Evolutionary conservation across 2,888 invertebrate species (phyloP).

Genomic region (Adelognathus sp.): DNA sequence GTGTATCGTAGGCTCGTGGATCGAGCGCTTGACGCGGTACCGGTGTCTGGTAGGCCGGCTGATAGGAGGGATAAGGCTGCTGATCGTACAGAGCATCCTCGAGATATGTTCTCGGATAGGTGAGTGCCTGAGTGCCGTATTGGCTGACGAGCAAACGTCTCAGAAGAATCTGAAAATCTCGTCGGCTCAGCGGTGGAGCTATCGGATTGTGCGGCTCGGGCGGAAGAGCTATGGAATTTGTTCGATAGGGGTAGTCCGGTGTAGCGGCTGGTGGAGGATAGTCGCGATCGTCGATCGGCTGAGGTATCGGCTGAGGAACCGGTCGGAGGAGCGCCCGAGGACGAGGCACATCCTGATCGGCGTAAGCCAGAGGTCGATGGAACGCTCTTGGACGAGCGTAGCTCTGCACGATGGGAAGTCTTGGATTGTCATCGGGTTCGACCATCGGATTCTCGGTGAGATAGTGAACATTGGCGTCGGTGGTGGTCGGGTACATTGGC

Average conservation of each 20-base stretch:
- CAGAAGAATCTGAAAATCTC: slow-evolving; percentile 87
- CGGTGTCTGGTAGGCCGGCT: slow-evolving; percentile 78
- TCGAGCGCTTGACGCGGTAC: slow-evolving; percentile 67
- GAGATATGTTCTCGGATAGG: slow-evolving; percentile 76
- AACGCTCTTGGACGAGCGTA: slow-evolving; percentile 69
- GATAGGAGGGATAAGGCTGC: slow-evolving; percentile 79
- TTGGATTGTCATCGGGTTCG: slow-evolving; percentile 70
- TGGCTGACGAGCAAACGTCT: slow-evolving; percentile 86
- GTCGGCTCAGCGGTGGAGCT: slow-evolving; percentile 87
- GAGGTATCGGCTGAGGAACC: slow-evolving; percentile 56
- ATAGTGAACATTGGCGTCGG: slow-evolving; percentile 75
- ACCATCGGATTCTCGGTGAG: slow-evolving; percentile 71
- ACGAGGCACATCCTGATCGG: slow-evolving; percentile 66
- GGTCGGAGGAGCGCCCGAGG: slow-evolving; percentile 69
- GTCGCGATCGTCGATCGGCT: slow-evolving; percentile 71
- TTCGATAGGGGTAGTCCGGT: slow-evolving; percentile 73
- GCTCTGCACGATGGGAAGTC: slow-evolving; percentile 65
- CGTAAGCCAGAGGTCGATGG: slow-evolving; percentile 66
- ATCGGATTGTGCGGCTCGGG: slow-evolving; percentile 83
- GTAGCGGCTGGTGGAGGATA: slow-evolving; percentile 66
- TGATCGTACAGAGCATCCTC: slow-evolving; percentile 79
- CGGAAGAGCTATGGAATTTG: slow-evolving; percentile 74
- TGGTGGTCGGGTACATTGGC: slow-evolving; percentile 68
- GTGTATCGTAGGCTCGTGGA: slow-evolving; percentile 67
- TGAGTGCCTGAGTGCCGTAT: slow-evolving; percentile 76